phyloP scores from a whole-genome alignment of 2,797 vertebrate genomes.

The Catharus ustulatus region DNA sequence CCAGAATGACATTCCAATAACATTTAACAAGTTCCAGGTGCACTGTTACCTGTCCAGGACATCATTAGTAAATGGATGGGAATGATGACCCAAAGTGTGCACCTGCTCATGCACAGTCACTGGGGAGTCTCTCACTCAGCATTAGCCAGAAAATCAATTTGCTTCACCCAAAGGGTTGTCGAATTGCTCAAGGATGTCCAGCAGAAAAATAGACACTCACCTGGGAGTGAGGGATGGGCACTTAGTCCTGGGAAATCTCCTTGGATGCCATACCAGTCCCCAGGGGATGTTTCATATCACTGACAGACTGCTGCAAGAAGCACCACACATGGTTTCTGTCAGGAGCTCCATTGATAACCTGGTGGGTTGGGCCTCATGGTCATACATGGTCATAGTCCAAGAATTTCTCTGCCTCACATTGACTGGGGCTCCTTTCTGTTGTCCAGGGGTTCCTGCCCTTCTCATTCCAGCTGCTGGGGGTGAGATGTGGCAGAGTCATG shows the following conservation, averaged over 20 bases:
- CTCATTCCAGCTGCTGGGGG: background rate
- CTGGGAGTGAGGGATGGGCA: too few relatives aligned
- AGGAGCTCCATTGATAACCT: background rate
- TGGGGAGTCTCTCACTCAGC: background rate
- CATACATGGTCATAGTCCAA: background rate
- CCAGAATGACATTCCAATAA: background rate
- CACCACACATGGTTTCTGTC: background rate
- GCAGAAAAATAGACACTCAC: background rate
- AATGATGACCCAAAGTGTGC: background rate
- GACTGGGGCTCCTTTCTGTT: background rate
- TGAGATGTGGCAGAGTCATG: fast-evolving
- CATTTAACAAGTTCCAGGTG: background rate
- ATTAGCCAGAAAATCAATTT: background rate
- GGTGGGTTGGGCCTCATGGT: background rate
- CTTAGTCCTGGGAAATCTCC: background rate
- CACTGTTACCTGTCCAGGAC: background rate
- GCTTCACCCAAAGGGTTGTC: background rate
- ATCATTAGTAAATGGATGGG: background rate
- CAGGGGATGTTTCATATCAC: background rate
- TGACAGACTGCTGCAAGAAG: background rate
- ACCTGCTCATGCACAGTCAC: fast-evolving
- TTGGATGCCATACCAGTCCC: background rate
- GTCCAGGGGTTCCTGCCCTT: background rate
- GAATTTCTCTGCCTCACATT: background rate
- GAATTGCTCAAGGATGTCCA: background rate